Evolutionary conservation across 1,140 invertebrate genomes (phyloP).

Genomic region (Drosophila sp.): DNA sequence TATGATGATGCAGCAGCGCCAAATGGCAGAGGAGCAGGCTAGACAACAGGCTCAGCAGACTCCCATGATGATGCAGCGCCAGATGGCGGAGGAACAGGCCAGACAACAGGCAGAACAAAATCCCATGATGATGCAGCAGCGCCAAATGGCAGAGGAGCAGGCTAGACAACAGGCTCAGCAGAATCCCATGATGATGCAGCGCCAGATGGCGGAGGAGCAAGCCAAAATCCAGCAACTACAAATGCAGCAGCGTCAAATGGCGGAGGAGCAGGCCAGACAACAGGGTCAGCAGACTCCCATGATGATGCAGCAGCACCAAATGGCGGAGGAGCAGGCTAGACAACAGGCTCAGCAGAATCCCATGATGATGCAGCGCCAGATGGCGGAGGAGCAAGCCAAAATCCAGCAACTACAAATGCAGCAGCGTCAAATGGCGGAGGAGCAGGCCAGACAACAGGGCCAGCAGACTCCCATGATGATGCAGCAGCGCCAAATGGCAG

Average conservation of each 20-base stretch:
- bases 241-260: conserved; percentile 11
- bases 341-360: conserved; percentile 21
- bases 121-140: conserved; percentile 3
- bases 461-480: conserved; percentile 25
- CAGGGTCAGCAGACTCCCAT: conserved; percentile 17
- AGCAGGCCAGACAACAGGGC: conserved; percentile 4
- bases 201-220: conserved; percentile 21
- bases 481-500: conserved; percentile 16
- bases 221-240: neutral
- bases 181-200: conserved; percentile 18
- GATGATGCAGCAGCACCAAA: conserved; percentile 27
- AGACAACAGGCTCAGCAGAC: neutral
- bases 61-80: neutral
- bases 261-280: neutral
- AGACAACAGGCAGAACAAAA: neutral
- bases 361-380: conserved; percentile 21
- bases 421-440: conserved; percentile 14
- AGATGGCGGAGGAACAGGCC: conserved; percentile 17
- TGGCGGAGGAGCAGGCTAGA: conserved; percentile 19
- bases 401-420: neutral
- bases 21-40: conserved; percentile 15
- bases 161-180: conserved; percentile 11
- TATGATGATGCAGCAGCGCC: neutral
- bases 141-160: neutral
- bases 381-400: neutral